Evolutionary conservation across 2,113 vertebrate species (phyloP).

Genomic region (Triplophysa rosa): DNA sequence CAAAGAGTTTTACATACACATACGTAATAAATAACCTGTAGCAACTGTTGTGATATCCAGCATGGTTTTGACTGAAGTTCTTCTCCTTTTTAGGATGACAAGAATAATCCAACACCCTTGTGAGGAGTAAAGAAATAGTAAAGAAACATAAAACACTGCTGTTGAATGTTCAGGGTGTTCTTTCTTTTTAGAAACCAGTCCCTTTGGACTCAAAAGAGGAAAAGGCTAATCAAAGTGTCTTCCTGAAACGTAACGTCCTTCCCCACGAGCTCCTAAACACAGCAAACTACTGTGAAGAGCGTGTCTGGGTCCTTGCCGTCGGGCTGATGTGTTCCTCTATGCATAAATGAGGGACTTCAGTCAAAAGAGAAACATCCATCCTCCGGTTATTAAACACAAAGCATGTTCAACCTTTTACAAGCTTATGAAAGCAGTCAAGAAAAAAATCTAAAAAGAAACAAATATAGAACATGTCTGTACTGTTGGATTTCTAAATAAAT

Average conservation of each 20-base stretch:
- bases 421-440: neutral
- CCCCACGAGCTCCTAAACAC: slow-evolving; percentile 38
- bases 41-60: neutral
- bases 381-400: slow-evolving; percentile 36
- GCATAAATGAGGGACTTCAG: slow-evolving; percentile 39
- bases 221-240: slow-evolving; percentile 22
- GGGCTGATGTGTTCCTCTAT: slow-evolving; percentile 33
- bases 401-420: slow-evolving; percentile 1
- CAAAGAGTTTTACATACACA: neutral
- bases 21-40: neutral
- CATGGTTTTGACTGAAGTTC: neutral
- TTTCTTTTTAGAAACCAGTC: slow-evolving; percentile 11
- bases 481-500: too few species aligned
- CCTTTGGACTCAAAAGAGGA: slow-evolving; percentile 27
- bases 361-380: slow-evolving; percentile 8
- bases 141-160: neutral
- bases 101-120: neutral
- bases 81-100: neutral
- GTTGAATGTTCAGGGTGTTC: slow-evolving; percentile 10
- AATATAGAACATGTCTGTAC: neutral
- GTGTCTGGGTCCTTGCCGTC: slow-evolving; percentile 32
- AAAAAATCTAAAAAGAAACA: too few species aligned
- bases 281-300: slow-evolving; percentile 25
- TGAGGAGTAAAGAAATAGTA: neutral
- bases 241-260: slow-evolving; percentile 41